Evolutionary conservation across 2,888 invertebrate species (phyloP), one percentile per base, ranked within the genome.

Genomic region (Ormia ochracea): DNA sequence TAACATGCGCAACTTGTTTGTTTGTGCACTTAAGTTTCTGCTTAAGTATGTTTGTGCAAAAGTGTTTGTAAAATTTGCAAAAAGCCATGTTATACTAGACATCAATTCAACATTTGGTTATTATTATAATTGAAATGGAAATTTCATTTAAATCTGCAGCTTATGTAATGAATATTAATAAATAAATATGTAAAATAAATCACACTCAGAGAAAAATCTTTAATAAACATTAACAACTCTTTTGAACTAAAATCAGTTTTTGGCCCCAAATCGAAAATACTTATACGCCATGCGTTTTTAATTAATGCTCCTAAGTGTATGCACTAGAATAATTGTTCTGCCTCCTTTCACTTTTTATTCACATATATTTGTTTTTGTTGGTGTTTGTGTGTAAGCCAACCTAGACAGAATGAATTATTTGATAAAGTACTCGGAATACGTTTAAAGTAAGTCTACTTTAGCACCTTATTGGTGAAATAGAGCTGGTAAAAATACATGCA

Each of bases 81-180:
- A 69, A 52, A 48, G 52, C 61, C 41, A 43, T 21, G 26, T 50
- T 33, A 45, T 52, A n/a, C n/a, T n/a, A 58, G 6, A 59, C 50
- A 75, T 52, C 52, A 75, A 68, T 75, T 68, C 33, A 52, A 9
- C 74, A 75, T 75, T 66, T 36, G 33, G 52, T 72, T 48, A 65
- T 66, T 58, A 58, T 58, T 52, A 59, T 75, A 75, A 75, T 75
- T 75, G 74, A 59, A 75, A 66, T 75, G 74, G 59, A 75, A 68
- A 68, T 59, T 66, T 50, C 74, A 74, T 52, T 68, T 66, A 68
- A 59, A 75, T 74, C 50, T 43, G 28, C 10, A 43, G 59, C 66
- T 75, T 75, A 52, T 36, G 26, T 68, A 68, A 68, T 43, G n/a
- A 28, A 38, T 28, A 31, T 21, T 36, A 10, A 26, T 33, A 61